phyloP scores from a whole-genome alignment of 2,113 vertebrate species.

The Meriones unguiculatus region DNA sequence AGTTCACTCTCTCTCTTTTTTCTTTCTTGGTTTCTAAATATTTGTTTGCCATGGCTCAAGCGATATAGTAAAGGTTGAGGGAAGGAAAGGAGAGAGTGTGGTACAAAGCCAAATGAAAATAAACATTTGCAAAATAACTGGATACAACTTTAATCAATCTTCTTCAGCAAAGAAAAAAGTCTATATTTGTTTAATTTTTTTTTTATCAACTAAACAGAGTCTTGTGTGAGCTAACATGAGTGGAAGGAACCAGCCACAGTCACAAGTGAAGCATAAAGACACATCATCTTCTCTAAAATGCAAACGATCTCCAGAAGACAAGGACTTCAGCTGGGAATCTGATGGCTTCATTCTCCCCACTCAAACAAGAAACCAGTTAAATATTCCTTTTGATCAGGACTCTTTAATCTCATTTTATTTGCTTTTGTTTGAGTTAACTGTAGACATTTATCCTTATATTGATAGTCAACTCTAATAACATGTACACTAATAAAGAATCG shows the following conservation, averaged over 20 bases:
- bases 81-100: not conserved
- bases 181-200: not conserved
- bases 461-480: slow-evolving; percentile 53
- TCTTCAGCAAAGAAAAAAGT: slow-evolving; percentile 81
- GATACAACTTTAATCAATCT: slow-evolving; percentile 72
- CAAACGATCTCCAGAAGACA: slow-evolving; percentile 53
- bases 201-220: slow-evolving; percentile 51
- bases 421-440: slow-evolving; percentile 68
- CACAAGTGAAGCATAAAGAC: slow-evolving; percentile 69
- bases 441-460: slow-evolving; percentile 73
- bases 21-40: slow-evolving; percentile 77
- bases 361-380: slow-evolving; percentile 31
- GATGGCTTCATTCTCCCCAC: slow-evolving; percentile 7
- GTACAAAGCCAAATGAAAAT: slow-evolving; percentile 75
- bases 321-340: slow-evolving; percentile 27
- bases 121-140: slow-evolving; percentile 57
- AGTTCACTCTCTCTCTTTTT: not conserved
- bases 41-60: slow-evolving; percentile 63
- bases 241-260: slow-evolving; percentile 68
- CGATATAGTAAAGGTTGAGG: slow-evolving; percentile 48
- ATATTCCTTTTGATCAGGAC: slow-evolving; percentile 76
- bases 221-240: slow-evolving; percentile 61
- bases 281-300: slow-evolving; percentile 56
- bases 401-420: slow-evolving; percentile 71
- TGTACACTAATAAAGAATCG: slow-evolving; percentile 76